phyloP scores from a whole-genome alignment of 2,888 invertebrate genomes.

The Xestia rhomboidea region DNA sequence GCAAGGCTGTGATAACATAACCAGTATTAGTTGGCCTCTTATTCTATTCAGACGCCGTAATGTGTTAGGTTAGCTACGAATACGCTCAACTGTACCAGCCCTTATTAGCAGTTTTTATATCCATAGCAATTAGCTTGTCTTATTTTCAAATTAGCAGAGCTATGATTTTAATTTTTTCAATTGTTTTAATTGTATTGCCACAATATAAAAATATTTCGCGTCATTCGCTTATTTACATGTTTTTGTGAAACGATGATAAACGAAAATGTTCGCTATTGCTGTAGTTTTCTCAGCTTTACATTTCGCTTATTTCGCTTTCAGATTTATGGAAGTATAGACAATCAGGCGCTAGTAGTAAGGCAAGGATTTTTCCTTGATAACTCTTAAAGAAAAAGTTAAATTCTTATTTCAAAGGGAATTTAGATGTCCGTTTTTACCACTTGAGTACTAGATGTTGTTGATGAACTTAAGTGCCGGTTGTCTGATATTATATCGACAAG shows the following conservation, averaged over 20 bases:
- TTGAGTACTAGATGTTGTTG: background rate
- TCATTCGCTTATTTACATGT: background rate
- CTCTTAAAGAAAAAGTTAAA: background rate
- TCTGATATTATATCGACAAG: background rate
- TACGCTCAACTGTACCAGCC: background rate
- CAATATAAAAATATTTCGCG: background rate
- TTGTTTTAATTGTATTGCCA: background rate
- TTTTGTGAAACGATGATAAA: background rate
- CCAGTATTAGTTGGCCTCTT: background rate
- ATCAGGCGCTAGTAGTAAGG: background rate
- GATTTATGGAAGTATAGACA: background rate
- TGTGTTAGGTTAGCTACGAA: background rate
- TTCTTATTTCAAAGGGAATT: background rate
- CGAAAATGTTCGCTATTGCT: background rate
- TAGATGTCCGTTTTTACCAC: background rate
- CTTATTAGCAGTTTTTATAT: background rate
- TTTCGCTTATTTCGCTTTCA: slow-evolving; percentile 17
- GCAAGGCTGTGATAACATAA: background rate
- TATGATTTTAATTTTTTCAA: background rate
- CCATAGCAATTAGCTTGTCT: background rate
- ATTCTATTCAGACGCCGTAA: background rate
- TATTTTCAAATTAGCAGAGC: background rate
- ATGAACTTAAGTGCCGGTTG: background rate
- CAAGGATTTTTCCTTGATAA: too few species aligned
- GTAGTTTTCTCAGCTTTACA: background rate